These are phyloP conservation scores for Ricordea florida DNA, from an alignment of 92 coral and sea anemone species.

Conservation along the genomic window DNA sequence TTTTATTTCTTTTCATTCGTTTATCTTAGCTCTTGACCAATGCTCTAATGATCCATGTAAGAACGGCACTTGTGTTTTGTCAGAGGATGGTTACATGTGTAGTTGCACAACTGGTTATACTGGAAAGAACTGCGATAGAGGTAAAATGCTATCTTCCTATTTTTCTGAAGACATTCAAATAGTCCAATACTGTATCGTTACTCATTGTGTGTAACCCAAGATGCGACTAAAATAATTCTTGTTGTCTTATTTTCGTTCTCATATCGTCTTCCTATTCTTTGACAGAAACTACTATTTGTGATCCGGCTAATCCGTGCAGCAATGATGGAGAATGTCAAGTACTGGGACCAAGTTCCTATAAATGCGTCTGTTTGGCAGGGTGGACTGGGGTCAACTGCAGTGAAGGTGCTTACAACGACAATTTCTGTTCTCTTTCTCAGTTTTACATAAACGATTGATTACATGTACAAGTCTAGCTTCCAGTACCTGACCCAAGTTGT, in stretches of 20 bases:
- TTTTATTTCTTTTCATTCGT: no score
- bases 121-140: slow-evolving; percentile 13
- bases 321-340: slow-evolving; percentile 9
- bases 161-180: no score
- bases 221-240: no score
- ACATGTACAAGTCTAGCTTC: neutral
- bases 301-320: slow-evolving; percentile 13
- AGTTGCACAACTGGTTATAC: slow-evolving; percentile 4
- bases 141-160: neutral
- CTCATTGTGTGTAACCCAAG: no score
- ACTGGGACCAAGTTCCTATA: neutral
- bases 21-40: neutral
- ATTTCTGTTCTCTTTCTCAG: no score
- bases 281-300: neutral
- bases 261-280: no score
- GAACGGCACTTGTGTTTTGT: neutral
- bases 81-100: neutral
- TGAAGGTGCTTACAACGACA: slow-evolving; percentile 4
- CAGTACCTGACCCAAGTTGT: neutral
- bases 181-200: no score
- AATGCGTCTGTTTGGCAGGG: neutral
- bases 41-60: slow-evolving; percentile 15
- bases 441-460: neutral
- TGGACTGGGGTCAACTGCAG: slow-evolving; percentile 23
- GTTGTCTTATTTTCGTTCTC: no score